Evolutionary conservation across 64 coral and sea anemone genomes (phyloP).

Genomic region (Hydrozoanthus tunicans): DNA sequence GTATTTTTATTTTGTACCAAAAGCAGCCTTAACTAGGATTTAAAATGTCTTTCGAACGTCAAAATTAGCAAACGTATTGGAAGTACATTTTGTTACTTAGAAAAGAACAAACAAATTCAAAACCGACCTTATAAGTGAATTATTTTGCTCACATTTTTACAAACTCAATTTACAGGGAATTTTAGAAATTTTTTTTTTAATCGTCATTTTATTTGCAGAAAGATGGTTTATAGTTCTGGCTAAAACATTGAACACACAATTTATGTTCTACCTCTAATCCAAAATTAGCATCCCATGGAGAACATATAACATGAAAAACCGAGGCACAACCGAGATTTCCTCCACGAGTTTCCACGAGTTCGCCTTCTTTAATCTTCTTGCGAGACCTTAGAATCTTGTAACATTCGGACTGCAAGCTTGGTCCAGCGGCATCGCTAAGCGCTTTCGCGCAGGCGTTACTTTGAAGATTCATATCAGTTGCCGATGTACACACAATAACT

Average conservation of each 20-base stretch:
- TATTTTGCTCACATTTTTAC: too few species aligned
- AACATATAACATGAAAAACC: conserved; percentile 45
- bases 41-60: too few species aligned
- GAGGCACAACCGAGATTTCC: conserved; percentile 1
- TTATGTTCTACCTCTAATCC: conserved; percentile 21
- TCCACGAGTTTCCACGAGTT: conserved; percentile 6
- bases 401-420: conserved; percentile 40
- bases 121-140: too few species aligned
- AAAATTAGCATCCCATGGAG: conserved; percentile 6
- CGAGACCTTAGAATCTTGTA: background rate
- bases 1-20: too few species aligned
- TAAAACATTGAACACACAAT: background rate
- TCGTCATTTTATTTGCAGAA: too few species aligned
- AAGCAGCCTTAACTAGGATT: too few species aligned
- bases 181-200: too few species aligned
- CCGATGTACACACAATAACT: background rate
- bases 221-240: too few species aligned
- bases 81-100: too few species aligned
- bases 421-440: conserved; percentile 13
- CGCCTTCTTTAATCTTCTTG: conserved; percentile 25
- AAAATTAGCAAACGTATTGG: too few species aligned
- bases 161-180: too few species aligned
- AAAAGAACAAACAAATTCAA: too few species aligned
- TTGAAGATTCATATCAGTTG: conserved; percentile 7
- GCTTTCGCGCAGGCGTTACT: conserved; percentile 45